Evolutionary conservation across 2,888 invertebrate genomes (phyloP).

Genomic region (Eudemis profundana): DNA sequence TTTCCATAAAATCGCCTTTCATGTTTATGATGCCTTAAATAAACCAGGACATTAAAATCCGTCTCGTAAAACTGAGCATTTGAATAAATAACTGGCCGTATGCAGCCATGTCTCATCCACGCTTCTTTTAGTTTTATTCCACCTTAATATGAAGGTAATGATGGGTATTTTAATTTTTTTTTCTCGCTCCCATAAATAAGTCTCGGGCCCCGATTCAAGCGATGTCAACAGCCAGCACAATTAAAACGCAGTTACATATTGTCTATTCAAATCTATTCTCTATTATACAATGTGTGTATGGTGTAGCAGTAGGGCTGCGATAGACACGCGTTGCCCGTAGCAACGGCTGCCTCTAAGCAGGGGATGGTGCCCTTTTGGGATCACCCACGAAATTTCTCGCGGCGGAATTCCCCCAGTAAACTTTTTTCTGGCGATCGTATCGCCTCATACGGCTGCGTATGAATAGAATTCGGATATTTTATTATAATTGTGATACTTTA

Average conservation of each 20-base stretch:
- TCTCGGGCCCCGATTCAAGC: conserved; percentile 66
- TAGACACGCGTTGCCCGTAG: conserved; percentile 71
- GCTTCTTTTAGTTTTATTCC: conserved; percentile 49
- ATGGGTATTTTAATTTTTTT: conserved; percentile 50
- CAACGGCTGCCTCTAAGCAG: conserved; percentile 65
- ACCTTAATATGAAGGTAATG: conserved; percentile 43
- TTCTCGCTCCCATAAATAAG: conserved; percentile 69
- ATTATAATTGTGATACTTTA: too few relatives aligned
- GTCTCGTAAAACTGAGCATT: conserved; percentile 69
- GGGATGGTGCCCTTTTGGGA: conserved; percentile 67
- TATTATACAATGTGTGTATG: conserved; percentile 61
- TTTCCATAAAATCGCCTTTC: conserved; percentile 59
- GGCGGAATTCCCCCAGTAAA: conserved; percentile 76
- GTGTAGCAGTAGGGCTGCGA: conserved; percentile 72
- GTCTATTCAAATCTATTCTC: conserved; percentile 65
- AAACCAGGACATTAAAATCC: conserved; percentile 65
- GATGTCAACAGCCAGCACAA: conserved; percentile 71
- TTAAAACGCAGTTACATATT: conserved; percentile 61
- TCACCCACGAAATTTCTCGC: conserved; percentile 73
- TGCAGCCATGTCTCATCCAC: conserved; percentile 54
- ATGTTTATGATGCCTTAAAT: conserved; percentile 67
- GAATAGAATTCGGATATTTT: conserved; percentile 35
- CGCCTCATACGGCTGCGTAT: conserved; percentile 52
- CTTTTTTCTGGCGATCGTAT: conserved; percentile 61
- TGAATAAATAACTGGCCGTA: conserved; percentile 63